phyloP scores from a whole-genome alignment of 37 sponge, comb jelly and placozoan species.

The Cliona cf. orientalis region DNA sequence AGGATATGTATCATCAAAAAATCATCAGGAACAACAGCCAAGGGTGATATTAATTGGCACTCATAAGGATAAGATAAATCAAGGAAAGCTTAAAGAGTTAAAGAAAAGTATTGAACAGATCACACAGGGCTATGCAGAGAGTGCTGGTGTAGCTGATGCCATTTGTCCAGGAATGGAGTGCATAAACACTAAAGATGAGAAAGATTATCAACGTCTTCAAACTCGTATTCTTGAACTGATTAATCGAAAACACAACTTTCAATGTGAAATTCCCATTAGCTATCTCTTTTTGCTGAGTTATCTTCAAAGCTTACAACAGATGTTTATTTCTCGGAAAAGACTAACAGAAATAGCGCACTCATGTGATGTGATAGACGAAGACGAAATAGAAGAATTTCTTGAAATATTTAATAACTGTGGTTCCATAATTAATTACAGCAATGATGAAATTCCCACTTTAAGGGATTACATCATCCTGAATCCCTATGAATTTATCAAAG shows the following conservation, averaged over 20 bases:
- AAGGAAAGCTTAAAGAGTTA: background rate
- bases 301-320: background rate
- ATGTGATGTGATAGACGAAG: background rate
- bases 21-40: background rate
- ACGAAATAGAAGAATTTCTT: constrained; percentile 1
- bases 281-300: background rate
- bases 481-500: constrained; percentile 5
- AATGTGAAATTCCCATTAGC: constrained; percentile 1
- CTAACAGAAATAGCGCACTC: background rate
- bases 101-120: background rate
- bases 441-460: background rate
- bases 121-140: background rate
- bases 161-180: background rate
- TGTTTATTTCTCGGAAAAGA: constrained; percentile 5
- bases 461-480: background rate
- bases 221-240: background rate
- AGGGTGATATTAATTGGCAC: background rate
- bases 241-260: background rate
- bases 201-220: background rate
- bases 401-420: constrained; percentile 3
- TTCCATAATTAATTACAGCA: background rate
- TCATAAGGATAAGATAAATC: constrained; percentile 9
- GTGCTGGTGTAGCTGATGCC: background rate
- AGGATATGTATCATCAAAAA: background rate
- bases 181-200: background rate